A percentile compares a stretch with the other conserved stretches of the same genome.
phyloP scores from a whole-genome alignment of 1,140 invertebrate species.

The Euschistus heros region DNA sequence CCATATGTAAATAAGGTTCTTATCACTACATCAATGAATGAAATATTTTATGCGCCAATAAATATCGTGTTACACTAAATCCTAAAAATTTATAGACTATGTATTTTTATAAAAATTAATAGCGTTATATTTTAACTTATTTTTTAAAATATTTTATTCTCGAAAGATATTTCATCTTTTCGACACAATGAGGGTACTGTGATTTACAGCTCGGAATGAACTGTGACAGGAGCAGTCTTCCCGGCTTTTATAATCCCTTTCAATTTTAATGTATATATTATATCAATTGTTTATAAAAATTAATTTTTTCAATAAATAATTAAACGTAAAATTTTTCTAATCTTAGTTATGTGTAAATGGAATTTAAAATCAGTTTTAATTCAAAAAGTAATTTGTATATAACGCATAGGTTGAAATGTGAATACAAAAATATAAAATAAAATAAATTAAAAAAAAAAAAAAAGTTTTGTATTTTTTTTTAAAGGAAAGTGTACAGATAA shows the following conservation, averaged over 20 bases:
- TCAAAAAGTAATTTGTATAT: constrained; percentile 1
- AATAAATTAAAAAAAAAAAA: background rate
- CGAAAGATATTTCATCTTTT: constrained; percentile 4
- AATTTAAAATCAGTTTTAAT: constrained; percentile 2
- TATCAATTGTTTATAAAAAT: background rate
- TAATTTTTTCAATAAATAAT: background rate
- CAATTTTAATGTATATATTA: constrained; percentile 1
- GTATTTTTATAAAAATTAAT: constrained; percentile 15
- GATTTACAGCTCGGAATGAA: constrained; percentile 13
- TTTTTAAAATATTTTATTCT: constrained; percentile 11
- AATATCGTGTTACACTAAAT: constrained; percentile 15
- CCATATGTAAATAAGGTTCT: constrained; percentile 9
- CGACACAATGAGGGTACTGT: constrained; percentile 5
- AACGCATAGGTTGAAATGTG: no score
- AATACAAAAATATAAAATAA: no score
- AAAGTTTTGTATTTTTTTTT: background rate
- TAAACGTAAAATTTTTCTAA: constrained; percentile 6
- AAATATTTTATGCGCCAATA: background rate
- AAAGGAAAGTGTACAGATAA: background rate
- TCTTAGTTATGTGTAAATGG: constrained; percentile 6
- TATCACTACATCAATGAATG: background rate
- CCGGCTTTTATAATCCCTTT: constrained; percentile 8
- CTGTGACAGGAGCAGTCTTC: constrained; percentile 8
- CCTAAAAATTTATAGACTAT: constrained; percentile 11
- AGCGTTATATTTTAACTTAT: constrained; percentile 10